These are phyloP conservation scores for Oryzias melastigma DNA, from an alignment of 2,113 vertebrate genomes.

Conservation along the genomic window DNA sequence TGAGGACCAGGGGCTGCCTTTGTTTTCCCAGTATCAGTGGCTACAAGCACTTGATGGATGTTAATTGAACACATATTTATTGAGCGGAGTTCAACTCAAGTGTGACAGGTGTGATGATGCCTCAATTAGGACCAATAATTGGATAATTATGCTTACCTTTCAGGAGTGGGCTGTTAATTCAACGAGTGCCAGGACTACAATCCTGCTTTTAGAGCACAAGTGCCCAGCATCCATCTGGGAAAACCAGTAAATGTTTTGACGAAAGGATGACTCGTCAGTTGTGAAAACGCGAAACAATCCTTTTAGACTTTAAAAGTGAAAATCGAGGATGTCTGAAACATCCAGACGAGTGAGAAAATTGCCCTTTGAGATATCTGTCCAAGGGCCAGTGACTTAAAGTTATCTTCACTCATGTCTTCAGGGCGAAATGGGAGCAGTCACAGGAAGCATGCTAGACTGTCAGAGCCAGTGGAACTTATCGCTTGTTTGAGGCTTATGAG, in stretches of 20 bases:
- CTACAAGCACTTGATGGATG: constrained; percentile 58
- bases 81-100: constrained; percentile 64
- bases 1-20: constrained; percentile 41
- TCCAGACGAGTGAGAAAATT: constrained; percentile 26
- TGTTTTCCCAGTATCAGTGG: constrained; percentile 68
- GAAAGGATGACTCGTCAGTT: constrained; percentile 45
- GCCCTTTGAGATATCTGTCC: constrained; percentile 42
- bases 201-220: constrained; percentile 45
- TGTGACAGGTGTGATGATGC: constrained; percentile 64
- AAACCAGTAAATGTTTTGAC: constrained; percentile 45
- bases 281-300: constrained; percentile 55
- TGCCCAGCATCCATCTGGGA: constrained; percentile 49
- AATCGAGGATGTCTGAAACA: constrained; percentile 45
- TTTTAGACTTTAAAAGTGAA: constrained; percentile 50
- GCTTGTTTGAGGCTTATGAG: constrained; percentile 66
- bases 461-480: constrained; percentile 51
- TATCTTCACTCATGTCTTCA: constrained; percentile 51
- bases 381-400: constrained; percentile 40
- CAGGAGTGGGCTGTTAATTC: constrained; percentile 45
- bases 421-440: constrained; percentile 64
- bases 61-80: constrained; percentile 72
- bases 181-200: constrained; percentile 18
- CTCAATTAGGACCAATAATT: constrained; percentile 73
- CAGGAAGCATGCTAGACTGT: constrained; percentile 47
- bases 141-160: constrained; percentile 57